Conservation (phyloP, 2,888 invertebrate species). For the Pachymerium ferrugineum region DNA sequence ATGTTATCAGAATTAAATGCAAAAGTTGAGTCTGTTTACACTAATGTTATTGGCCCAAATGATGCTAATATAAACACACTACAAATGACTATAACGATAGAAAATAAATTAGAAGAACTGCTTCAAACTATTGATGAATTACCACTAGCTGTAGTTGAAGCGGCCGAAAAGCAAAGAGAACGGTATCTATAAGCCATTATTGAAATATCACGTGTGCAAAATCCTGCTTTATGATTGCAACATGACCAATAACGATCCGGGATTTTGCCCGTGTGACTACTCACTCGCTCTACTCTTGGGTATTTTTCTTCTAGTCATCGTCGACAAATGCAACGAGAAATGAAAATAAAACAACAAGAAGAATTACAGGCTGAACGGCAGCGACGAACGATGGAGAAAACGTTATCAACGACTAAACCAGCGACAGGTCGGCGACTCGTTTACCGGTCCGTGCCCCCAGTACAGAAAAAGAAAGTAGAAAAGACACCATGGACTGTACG, state of each 20-base stretch:
- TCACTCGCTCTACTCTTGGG: neutral
- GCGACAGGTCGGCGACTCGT: neutral
- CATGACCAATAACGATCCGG: no score
- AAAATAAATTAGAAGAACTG: constrained; percentile 25
- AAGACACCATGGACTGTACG: neutral
- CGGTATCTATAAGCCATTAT: neutral
- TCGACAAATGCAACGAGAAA: neutral
- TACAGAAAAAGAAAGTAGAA: neutral
- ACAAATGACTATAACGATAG: constrained; percentile 29
- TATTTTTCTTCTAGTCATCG: neutral
- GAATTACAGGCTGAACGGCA: neutral
- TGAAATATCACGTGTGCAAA: neutral
- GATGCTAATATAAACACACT: constrained; percentile 14
- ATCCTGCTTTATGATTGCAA: no score
- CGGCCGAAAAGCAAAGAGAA: neutral
- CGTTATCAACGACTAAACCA: neutral
- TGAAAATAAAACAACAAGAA: neutral
- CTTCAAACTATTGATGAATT: constrained; percentile 16
- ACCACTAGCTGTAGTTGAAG: neutral
- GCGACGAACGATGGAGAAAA: neutral
- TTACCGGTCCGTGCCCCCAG: neutral
- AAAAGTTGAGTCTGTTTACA: neutral
- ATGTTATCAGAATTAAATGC: neutral
- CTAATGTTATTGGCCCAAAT: constrained; percentile 12
- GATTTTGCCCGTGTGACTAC: no score